A percentile compares a stretch with the other conserved stretches of the same genome.
Evolutionary conservation across 1,140 invertebrate genomes (phyloP).

Genomic region (Oreohelix idahoensis): DNA sequence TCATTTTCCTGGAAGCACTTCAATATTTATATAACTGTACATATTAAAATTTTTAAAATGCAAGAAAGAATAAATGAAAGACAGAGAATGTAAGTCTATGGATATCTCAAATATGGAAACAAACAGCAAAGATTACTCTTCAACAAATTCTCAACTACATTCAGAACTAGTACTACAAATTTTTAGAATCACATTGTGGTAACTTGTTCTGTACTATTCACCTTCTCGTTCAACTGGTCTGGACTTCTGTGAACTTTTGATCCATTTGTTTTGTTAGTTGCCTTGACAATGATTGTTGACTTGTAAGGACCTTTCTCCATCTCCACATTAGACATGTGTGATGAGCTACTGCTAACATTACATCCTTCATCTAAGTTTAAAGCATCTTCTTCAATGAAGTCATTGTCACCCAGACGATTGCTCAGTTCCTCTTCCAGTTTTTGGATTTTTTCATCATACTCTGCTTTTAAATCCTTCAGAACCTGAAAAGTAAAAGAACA

Average conservation of each 20-base stretch:
- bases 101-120: too few relatives aligned
- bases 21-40: too few relatives aligned
- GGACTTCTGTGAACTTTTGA: background rate
- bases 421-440: conserved; percentile 30
- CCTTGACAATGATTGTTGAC: conserved; percentile 25
- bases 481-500: conserved; percentile 6
- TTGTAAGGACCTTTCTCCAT: conserved; percentile 25
- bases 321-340: background rate
- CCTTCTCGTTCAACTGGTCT: conserved; percentile 10
- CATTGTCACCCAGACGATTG: background rate
- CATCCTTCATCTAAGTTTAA: background rate
- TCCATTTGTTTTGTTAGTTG: conserved; percentile 9
- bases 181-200: conserved; percentile 40
- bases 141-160: too few relatives aligned
- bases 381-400: conserved; percentile 3
- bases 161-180: too few relatives aligned
- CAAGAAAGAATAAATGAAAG: too few relatives aligned
- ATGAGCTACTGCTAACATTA: background rate
- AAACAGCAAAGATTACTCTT: too few relatives aligned
- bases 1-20: too few relatives aligned
- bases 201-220: conserved; percentile 46
- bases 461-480: background rate
- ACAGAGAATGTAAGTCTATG: too few relatives aligned
- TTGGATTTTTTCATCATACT: conserved; percentile 16
- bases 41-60: too few relatives aligned